Base-by-base conservation (phyloP, 1,140 invertebrate genomes). In the Zaprionus inermis region DNA sequence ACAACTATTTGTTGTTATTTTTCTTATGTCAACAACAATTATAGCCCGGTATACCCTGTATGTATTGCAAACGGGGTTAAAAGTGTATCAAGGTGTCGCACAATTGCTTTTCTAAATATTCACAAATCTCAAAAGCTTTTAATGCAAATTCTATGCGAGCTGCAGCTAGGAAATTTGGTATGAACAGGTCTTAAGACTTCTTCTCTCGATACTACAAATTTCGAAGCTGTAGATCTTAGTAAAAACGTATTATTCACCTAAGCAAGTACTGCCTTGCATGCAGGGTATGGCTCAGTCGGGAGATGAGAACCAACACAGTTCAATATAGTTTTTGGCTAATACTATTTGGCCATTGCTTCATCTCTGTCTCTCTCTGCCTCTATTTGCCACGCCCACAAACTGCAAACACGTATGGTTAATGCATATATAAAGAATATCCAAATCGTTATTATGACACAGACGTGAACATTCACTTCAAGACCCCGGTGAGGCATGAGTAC, bases 381-480 rank as follows among this genome's bases (percentile, higher is more conserved):
- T n/a, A n/a, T 51, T 57, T 54, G 54, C 56, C 59, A 59, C 59
- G 38, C 60, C 66, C 72, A 20, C 80, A 58, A 76, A 36, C n/a
- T 32, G 30, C 16, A 3, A 12, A 41, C 20, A 52, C 32, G 22
- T 32, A 36, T n/a, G 44, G 24, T 3, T 36, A 28, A 36, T 10
- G n/a, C 16, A 44, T n/a, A 60, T 73, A 30, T 51, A 55, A 30
- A 97, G 97, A 97, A 94, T 97, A 96, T 72, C 96, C 96, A 49
- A 95, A 96, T 86, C 95, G 96, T 79, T 98, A 97, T 94, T 95
- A 97, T 81, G 97, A 97, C 93, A 96, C 96, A 81, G 96, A 98
- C 93, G 97, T 98, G 85, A 98, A 97, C 88, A 97, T 98, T 91
- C 97, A 98, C 93, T 98, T 98, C 94, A 94, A 96, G 90, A 96